A percentile compares a stretch with the other conserved stretches of the same genome.
Conservation (phyloP, 2,113 vertebrate species). For the Myiozetetes cayanensis region DNA sequence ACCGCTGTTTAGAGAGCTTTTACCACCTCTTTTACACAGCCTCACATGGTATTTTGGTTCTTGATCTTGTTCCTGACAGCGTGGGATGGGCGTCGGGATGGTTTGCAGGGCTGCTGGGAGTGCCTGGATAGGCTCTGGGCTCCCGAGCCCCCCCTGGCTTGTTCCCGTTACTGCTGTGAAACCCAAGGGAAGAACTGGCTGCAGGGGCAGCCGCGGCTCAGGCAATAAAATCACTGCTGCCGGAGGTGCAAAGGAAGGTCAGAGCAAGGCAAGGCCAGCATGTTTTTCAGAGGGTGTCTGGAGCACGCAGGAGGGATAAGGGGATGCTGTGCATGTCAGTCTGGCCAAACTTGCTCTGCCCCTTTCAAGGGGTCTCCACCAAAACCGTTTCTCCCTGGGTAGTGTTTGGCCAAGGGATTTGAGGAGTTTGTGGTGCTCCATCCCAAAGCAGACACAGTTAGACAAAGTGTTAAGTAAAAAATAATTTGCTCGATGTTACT, state of each 20-base stretch:
- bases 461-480: neutral
- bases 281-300: neutral
- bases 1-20: neutral
- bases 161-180: neutral
- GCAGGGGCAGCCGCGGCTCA: neutral
- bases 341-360: neutral
- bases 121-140: neutral
- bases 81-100: fast-evolving
- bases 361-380: neutral
- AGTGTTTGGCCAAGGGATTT: neutral
- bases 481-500: fast-evolving
- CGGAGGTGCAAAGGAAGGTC: neutral
- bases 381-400: neutral
- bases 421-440: neutral
- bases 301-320: neutral
- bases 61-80: neutral
- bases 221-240: neutral
- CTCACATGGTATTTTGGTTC: neutral
- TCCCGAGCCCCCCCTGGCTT: neutral
- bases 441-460: neutral
- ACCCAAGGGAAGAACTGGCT: neutral
- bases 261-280: neutral
- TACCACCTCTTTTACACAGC: slow-evolving; percentile 3
- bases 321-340: neutral
- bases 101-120: neutral